phyloP scores from a whole-genome alignment of 2,113 vertebrate species.

The Myrmecophaga tridactyla region DNA sequence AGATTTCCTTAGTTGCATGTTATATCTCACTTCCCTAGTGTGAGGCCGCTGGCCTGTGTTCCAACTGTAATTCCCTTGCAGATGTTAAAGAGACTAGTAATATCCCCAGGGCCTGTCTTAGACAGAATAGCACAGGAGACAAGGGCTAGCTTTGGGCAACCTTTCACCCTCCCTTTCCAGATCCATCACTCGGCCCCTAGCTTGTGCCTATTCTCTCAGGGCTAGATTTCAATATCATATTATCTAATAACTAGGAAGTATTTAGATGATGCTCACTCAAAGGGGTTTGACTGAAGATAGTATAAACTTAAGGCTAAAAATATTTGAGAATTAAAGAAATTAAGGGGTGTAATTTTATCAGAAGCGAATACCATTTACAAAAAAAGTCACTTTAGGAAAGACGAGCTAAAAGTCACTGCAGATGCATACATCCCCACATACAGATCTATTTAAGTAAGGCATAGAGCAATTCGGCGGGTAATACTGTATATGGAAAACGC shows the following conservation, averaged over 20 bases:
- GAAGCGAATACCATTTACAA: neutral
- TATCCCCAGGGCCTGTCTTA: constrained; percentile 45
- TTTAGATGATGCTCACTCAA: neutral
- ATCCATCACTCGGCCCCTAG: neutral
- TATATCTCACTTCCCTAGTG: constrained; percentile 44
- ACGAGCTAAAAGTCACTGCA: neutral
- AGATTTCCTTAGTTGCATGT: constrained; percentile 35
- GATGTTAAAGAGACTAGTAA: constrained; percentile 67
- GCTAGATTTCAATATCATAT: neutral
- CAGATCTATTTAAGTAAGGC: neutral
- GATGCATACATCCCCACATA: neutral
- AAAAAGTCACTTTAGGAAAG: neutral
- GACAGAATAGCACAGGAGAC: constrained; percentile 34
- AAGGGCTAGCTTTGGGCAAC: constrained; percentile 45
- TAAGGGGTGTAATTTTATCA: neutral
- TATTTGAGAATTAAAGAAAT: neutral
- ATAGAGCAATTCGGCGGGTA: neutral
- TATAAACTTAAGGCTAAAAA: neutral
- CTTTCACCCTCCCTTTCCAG: constrained; percentile 58
- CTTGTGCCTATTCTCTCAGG: neutral
- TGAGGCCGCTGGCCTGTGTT: constrained; percentile 55
- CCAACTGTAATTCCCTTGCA: constrained; percentile 64
- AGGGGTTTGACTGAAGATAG: neutral
- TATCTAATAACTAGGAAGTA: neutral
- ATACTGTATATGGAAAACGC: neutral